Base-by-base conservation (phyloP, 2,113 vertebrate genomes). In the Carassius carassius region DNA sequence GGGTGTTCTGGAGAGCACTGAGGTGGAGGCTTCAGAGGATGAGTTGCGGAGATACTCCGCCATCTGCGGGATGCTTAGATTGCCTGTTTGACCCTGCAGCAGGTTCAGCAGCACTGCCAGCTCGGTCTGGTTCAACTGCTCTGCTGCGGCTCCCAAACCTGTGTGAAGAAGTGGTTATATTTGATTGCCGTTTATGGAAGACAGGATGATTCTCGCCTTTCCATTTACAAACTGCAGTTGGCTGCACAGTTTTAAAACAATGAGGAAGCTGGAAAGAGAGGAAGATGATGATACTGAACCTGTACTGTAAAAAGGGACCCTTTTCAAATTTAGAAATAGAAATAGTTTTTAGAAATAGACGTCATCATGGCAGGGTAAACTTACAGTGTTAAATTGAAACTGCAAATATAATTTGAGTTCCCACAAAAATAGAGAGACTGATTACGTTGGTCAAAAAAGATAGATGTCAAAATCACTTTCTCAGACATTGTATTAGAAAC, bases 101-200 rank as follows among this genome's bases (percentile, higher is more conserved):
- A 99, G 94, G 92, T 99, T 99, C 85, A 99, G 85, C 76, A 99
- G 92, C 86, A 99, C 96, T 1, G 98, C 97, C 87, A 99, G 84
- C 89, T 99, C 98, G 1, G 96, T 96, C 93, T 98, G 97, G 91
- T 99, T 99, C 93, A 99, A 91, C 92, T 99, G 98, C 91, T 99
- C 98, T 3, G 97, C 96, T 78, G 97, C 97, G 13, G 95, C 96
- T 84, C 96, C 96, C 21, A 99, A 93, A 85, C 96, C 96, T 97
- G 62, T 69, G 84, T 72, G 82, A 19, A 19, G 10, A 17, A 32
- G n/a, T 0, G 37, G 5, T 73, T 47, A 47, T 5, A 47, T 73
- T n/a, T 44, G 10, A 44, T n/a, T n/a, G 19, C 37, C 2, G 5
- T 23, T 73, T 14, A 75, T 17, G 2, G 44, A 14, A 65, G 72